These are phyloP conservation scores for Ceuthmochares aereus DNA, from an alignment of 2,113 vertebrate species.

Conservation along the genomic window DNA sequence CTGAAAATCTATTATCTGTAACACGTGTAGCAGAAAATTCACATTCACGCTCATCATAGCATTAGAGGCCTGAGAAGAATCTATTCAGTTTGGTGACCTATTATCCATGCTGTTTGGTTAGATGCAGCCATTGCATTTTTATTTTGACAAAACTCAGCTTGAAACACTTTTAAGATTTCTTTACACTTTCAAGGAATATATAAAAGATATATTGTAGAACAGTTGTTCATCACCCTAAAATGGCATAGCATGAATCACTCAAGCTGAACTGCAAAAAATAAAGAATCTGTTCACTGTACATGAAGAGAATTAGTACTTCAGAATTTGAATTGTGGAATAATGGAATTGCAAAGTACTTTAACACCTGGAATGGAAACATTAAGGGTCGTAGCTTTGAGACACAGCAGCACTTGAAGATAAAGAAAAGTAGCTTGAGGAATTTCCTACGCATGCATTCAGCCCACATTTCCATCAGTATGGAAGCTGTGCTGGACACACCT, in stretches of 20 bases:
- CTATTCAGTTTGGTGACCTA: constrained; percentile 21
- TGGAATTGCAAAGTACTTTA: neutral
- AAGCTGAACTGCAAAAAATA: neutral
- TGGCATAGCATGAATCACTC: neutral
- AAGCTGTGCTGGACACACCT: neutral
- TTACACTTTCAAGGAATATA: neutral
- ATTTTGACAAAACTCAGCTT: neutral
- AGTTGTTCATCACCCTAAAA: constrained; percentile 5
- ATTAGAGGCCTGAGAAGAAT: constrained; percentile 37
- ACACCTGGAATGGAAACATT: neutral
- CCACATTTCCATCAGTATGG: neutral
- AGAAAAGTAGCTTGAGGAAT: neutral
- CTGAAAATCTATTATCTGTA: constrained; percentile 49
- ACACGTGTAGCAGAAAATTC: constrained; percentile 12
- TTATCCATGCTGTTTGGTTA: neutral
- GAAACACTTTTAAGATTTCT: neutral
- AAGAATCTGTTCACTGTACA: neutral
- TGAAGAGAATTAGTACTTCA: neutral
- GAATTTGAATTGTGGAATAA: constrained; percentile 6
- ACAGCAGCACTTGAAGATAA: neutral
- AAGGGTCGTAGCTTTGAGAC: neutral
- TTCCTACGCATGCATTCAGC: neutral
- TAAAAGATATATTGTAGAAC: neutral
- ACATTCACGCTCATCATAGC: neutral
- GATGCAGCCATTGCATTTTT: neutral